phyloP scores from a whole-genome alignment of 2,113 vertebrate species.

The Canis aureus region DNA sequence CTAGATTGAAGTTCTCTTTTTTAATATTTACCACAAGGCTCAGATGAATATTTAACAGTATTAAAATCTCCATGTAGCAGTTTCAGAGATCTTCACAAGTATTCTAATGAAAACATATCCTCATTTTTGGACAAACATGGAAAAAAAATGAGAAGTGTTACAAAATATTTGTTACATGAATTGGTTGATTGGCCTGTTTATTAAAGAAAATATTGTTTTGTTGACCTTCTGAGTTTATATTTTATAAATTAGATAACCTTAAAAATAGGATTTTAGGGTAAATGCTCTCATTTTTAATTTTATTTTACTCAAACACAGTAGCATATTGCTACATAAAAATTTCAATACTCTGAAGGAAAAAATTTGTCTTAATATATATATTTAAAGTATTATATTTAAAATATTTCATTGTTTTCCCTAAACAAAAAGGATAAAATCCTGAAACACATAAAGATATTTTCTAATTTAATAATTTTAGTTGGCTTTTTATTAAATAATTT shows the following conservation, averaged over 20 bases:
- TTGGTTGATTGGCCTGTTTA: not conserved
- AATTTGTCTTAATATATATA: not conserved
- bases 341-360: not conserved
- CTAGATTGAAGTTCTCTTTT: not conserved
- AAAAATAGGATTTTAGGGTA: constrained; percentile 24
- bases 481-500: constrained; percentile 21
- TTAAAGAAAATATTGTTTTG: not conserved
- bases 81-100: not conserved
- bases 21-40: not conserved
- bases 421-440: constrained; percentile 32
- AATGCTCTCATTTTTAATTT: not conserved
- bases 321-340: not conserved
- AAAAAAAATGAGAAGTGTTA: not conserved
- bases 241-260: constrained; percentile 12
- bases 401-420: not conserved
- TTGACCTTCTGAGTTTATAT: not conserved
- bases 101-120: not conserved
- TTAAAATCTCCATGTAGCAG: not conserved
- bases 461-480: not conserved
- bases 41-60: not conserved
- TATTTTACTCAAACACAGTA: not conserved
- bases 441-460: not conserved
- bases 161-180: constrained; percentile 11
- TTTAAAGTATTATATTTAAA: constrained; percentile 26
- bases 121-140: not conserved